These are phyloP conservation scores for Karalla daura DNA, from an alignment of 2,797 vertebrate species.

Conservation along the genomic window DNA sequence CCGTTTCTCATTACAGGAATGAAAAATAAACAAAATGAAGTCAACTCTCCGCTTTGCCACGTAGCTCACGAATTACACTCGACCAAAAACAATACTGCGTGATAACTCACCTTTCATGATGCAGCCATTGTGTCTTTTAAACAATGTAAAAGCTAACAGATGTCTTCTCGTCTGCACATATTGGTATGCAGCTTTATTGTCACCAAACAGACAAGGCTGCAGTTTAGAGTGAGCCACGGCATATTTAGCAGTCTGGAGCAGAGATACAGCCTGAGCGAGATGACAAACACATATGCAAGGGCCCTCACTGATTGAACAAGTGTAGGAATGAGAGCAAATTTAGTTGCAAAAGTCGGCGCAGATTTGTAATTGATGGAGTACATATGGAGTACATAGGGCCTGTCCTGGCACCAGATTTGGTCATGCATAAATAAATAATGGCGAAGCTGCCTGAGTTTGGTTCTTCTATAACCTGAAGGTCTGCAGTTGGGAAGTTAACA, in stretches of 20 bases:
- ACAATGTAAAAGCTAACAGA: conserved; percentile 39
- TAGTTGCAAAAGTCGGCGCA: no score
- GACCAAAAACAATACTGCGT: conserved; percentile 16
- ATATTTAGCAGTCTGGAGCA: conserved; percentile 12
- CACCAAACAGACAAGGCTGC: conserved; percentile 17
- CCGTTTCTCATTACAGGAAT: conserved; percentile 55
- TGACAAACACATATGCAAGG: background rate
- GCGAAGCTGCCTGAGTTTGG: no score
- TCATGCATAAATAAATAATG: no score
- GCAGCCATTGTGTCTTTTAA: conserved; percentile 22
- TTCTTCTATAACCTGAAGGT: no score
- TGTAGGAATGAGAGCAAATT: no score
- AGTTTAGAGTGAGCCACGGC: conserved; percentile 9
- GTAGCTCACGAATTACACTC: conserved; percentile 31
- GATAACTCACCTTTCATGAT: conserved; percentile 11
- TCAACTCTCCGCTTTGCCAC: conserved; percentile 40
- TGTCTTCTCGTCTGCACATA: conserved; percentile 7
- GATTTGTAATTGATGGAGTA: no score
- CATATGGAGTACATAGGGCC: no score
- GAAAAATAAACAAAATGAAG: conserved; percentile 49
- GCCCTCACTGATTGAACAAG: background rate
- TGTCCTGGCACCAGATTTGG: no score
- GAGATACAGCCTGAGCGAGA: background rate
- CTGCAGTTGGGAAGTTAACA: no score
- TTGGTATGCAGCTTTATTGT: conserved; percentile 7